A percentile compares a stretch with the other conserved stretches of the same genome.
Conservation (phyloP, 2,113 vertebrate species). For the Ahaetulla prasina region DNA sequence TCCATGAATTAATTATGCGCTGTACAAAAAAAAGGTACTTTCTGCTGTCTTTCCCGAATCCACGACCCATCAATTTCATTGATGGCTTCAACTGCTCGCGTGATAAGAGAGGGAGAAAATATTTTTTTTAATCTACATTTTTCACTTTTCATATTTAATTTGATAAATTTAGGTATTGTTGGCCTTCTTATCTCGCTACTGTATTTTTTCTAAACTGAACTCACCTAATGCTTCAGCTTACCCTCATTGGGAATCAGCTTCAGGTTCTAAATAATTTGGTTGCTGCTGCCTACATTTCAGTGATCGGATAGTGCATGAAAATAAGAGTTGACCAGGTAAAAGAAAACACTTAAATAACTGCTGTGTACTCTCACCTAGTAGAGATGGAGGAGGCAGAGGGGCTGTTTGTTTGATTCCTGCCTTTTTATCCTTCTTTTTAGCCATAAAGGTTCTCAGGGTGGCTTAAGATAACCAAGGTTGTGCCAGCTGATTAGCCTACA, state of each 20-base stretch:
- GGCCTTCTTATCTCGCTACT: background rate
- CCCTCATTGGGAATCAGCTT: background rate
- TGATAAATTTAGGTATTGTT: background rate
- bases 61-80: slow-evolving; percentile 4
- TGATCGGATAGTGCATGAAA: background rate
- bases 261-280: background rate
- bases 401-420: background rate
- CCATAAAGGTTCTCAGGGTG: background rate
- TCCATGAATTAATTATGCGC: slow-evolving; percentile 15
- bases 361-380: background rate
- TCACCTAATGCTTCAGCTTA: background rate
- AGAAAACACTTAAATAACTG: background rate
- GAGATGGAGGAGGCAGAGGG: background rate
- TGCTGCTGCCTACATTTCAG: background rate
- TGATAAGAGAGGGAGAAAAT: background rate
- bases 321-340: background rate
- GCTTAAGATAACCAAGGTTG: background rate
- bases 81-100: background rate
- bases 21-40: slow-evolving; percentile 2
- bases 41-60: background rate
- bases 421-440: background rate
- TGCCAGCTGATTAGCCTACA: no score
- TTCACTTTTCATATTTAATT: background rate
- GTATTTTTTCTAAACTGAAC: background rate
- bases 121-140: background rate